Conservation (phyloP, 2,113 vertebrate genomes). For the Picathartes gymnocephalus region DNA sequence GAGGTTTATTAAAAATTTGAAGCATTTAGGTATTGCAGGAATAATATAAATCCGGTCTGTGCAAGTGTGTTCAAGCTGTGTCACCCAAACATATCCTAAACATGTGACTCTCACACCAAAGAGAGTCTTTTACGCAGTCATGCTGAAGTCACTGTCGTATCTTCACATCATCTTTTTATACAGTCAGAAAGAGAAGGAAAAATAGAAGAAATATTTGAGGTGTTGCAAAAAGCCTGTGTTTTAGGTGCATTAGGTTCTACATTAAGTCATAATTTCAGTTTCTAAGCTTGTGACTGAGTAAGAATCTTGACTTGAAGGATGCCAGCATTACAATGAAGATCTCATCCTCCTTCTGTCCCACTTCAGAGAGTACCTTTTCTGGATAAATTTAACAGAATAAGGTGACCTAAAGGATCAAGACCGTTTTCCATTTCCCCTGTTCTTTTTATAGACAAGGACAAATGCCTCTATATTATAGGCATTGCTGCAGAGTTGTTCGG, state of each 20-base stretch:
- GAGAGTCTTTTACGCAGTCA: background rate
- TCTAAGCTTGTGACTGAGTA: background rate
- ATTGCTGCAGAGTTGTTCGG: background rate
- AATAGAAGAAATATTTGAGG: background rate
- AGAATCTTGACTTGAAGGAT: background rate
- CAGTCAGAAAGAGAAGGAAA: background rate
- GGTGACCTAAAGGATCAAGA: background rate
- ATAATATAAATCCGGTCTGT: background rate
- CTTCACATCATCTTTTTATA: background rate
- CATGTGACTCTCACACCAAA: background rate
- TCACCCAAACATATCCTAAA: background rate
- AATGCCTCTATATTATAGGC: background rate
- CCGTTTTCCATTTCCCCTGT: background rate
- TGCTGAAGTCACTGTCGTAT: background rate
- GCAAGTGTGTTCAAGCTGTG: background rate
- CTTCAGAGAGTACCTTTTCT: background rate
- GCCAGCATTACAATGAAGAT: background rate
- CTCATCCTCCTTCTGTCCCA: background rate
- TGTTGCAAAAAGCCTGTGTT: accelerated
- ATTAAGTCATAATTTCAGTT: background rate
- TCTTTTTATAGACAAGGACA: background rate
- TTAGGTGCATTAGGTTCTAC: background rate
- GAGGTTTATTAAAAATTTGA: background rate
- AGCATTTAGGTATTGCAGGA: background rate
- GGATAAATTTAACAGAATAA: background rate